Evolutionary conservation across 2,113 vertebrate genomes (phyloP).

Genomic region (Myotis yumanensis): DNA sequence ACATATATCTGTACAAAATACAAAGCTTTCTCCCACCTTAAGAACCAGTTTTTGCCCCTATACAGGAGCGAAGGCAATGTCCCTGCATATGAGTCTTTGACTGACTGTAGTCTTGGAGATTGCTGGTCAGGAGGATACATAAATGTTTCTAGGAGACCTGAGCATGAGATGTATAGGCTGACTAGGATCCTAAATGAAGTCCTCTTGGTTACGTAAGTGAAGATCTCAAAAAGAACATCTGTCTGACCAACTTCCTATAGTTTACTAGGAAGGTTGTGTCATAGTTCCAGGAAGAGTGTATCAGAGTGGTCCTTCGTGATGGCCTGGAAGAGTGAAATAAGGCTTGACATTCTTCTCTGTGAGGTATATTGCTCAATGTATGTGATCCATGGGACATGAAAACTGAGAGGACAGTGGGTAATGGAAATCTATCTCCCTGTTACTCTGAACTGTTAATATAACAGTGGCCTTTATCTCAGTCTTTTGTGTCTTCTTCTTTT

Average conservation of each 20-base stretch:
- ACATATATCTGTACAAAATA: background rate
- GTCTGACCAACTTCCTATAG: background rate
- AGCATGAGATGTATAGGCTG: background rate
- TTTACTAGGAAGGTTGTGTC: background rate
- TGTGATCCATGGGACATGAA: background rate
- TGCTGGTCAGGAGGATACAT: background rate
- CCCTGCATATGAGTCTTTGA: background rate
- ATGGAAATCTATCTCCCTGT: background rate
- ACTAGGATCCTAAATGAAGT: background rate
- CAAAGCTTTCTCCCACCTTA: background rate
- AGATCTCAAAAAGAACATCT: background rate
- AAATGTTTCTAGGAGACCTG: background rate
- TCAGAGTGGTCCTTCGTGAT: background rate
- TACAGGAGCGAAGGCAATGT: background rate
- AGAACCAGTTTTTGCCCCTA: rapidly evolving
- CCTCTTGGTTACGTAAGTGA: background rate
- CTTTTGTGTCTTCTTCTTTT: background rate
- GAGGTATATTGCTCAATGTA: background rate
- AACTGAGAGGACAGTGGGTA: background rate
- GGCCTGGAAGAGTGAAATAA: background rate
- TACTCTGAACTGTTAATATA: background rate
- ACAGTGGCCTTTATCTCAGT: background rate
- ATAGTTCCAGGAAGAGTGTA: too few relatives aligned
- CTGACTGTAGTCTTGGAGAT: background rate
- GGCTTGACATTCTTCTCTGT: background rate